These are phyloP conservation scores for Simalia tracyae DNA, from an alignment of 2,797 vertebrate species.

Conservation along the genomic window DNA sequence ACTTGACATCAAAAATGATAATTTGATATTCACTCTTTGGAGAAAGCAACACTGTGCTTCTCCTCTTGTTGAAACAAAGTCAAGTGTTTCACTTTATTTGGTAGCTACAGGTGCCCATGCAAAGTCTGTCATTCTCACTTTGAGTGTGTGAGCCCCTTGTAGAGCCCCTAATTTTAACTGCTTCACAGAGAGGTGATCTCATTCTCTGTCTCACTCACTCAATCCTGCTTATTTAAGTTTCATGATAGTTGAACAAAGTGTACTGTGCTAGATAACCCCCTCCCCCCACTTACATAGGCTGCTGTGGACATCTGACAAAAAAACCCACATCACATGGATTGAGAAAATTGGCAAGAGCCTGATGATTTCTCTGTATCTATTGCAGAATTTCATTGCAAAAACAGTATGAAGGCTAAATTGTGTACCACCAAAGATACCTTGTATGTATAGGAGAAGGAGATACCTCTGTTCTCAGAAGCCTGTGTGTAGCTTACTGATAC, in stretches of 20 bases:
- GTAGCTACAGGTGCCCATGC: conserved; percentile 9
- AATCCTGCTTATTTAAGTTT: conserved; percentile 44
- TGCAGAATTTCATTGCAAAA: conserved; percentile 18
- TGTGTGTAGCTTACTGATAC: not conserved
- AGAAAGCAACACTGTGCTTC: conserved; percentile 47
- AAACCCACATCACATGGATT: conserved; percentile 44
- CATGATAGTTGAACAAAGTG: conserved; percentile 5
- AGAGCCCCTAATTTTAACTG: conserved; percentile 36
- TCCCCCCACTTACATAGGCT: not conserved
- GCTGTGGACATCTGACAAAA: conserved; percentile 44
- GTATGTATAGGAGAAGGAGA: conserved; percentile 8
- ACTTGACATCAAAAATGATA: conserved; percentile 24
- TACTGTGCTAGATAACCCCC: conserved; percentile 17
- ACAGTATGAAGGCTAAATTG: not conserved
- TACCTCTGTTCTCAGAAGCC: conserved; percentile 43
- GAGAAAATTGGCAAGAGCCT: conserved; percentile 50
- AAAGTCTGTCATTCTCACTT: conserved; percentile 37
- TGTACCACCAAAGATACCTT: not conserved
- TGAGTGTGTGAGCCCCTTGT: conserved; percentile 42
- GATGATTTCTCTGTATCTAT: conserved; percentile 54
- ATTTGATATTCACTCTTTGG: conserved; percentile 44
- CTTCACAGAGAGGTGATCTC: conserved; percentile 6
- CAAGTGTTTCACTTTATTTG: conserved; percentile 48
- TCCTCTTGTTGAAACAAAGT: conserved; percentile 50
- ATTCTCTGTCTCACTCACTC: conserved; percentile 11